Percentiles rank a stretch among this genome's conserved stretches.
These are phyloP conservation scores for Dyspetes luteomarginatus DNA, from an alignment of 2,888 invertebrate genomes.

Conservation along the genomic window DNA sequence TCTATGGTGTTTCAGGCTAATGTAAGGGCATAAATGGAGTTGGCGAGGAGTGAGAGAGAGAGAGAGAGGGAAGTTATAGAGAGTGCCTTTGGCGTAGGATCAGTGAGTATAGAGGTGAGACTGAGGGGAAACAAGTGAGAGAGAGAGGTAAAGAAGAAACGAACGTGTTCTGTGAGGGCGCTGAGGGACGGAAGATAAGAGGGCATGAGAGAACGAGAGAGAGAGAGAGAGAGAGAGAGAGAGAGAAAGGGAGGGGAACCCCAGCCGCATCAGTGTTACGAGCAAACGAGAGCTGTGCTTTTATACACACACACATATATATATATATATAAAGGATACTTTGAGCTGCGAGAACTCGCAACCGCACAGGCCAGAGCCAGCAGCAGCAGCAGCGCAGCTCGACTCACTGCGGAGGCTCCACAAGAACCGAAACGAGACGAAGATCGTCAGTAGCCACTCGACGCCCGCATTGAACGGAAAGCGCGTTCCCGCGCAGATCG, in stretches of 20 bases:
- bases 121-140: conserved; percentile 36
- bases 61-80: conserved; percentile 17
- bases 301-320: background rate
- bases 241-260: conserved; percentile 69
- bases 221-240: too few relatives aligned
- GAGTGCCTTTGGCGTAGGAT: conserved; percentile 33
- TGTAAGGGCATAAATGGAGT: conserved; percentile 45
- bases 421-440: conserved; percentile 61
- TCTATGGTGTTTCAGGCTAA: conserved; percentile 3
- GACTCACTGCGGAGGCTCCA: conserved; percentile 60
- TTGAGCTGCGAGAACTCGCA: conserved; percentile 54
- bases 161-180: conserved; percentile 71
- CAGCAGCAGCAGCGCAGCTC: conserved; percentile 64
- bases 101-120: conserved; percentile 28
- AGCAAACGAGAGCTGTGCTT: conserved; percentile 44
- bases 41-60: conserved; percentile 27
- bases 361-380: conserved; percentile 72
- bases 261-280: conserved; percentile 37
- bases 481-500: conserved; percentile 67
- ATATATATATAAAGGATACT: conserved; percentile 12
- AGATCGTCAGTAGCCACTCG: conserved; percentile 80
- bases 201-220: conserved; percentile 31
- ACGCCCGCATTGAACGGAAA: conserved; percentile 79
- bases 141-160: conserved; percentile 37
- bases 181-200: conserved; percentile 54